Percentiles rank a stretch among this genome's conserved stretches.
These are phyloP conservation scores for Lepisosteus oculatus DNA, from an alignment of 2,113 vertebrate species.

Conservation along the genomic window DNA sequence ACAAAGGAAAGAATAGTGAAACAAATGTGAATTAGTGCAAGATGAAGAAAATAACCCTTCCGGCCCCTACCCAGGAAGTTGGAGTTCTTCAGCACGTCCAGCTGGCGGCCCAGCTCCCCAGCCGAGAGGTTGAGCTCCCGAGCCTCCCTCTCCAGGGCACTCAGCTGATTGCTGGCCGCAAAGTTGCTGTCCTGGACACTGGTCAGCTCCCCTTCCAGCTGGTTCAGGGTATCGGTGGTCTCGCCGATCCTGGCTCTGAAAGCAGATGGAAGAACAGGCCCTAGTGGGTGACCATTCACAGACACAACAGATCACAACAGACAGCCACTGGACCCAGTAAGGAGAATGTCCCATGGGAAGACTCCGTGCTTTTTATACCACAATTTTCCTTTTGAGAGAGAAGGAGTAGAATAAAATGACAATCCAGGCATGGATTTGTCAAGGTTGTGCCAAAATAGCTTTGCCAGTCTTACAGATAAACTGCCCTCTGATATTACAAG, in stretches of 20 bases:
- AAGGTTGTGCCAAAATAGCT: too few species aligned
- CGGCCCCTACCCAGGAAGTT: constrained; percentile 80
- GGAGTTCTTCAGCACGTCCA: constrained; percentile 89
- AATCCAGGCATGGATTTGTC: too few species aligned
- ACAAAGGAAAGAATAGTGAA: too few species aligned
- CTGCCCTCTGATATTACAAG: too few species aligned
- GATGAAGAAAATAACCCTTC: not conserved
- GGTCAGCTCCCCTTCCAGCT: constrained; percentile 82
- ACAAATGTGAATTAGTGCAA: not conserved
- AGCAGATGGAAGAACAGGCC: not conserved
- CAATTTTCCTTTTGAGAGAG: too few species aligned
- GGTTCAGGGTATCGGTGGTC: constrained; percentile 80
- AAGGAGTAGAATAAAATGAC: too few species aligned
- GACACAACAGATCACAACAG: too few species aligned
- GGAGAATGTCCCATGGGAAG: too few species aligned
- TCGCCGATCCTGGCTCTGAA: constrained; percentile 77
- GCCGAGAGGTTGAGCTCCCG: constrained; percentile 83
- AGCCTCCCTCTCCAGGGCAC: constrained; percentile 75
- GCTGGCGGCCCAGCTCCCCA: constrained; percentile 70
- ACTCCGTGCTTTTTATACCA: too few species aligned
- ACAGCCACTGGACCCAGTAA: too few species aligned
- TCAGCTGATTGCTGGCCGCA: constrained; percentile 81
- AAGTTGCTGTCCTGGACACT: constrained; percentile 84
- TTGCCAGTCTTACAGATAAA: too few species aligned
- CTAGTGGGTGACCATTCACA: not conserved